These are phyloP conservation scores for Liopterus haemorrhoidalis DNA, from an alignment of 2,888 invertebrate genomes.

Conservation along the genomic window DNA sequence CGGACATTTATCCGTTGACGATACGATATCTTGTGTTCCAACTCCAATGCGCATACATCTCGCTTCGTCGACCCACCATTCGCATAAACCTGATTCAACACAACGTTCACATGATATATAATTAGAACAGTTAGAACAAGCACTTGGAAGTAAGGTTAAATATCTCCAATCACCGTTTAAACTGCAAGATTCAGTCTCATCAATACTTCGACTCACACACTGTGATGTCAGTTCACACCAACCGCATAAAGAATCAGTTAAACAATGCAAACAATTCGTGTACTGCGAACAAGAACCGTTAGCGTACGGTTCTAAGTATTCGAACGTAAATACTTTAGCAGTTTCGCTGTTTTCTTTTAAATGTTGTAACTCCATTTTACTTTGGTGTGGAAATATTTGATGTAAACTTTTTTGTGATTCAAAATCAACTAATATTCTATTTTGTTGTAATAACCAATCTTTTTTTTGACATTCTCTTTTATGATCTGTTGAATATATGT, in stretches of 20 bases:
- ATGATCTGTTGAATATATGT: slow-evolving; percentile 60
- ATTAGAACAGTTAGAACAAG: slow-evolving; percentile 84
- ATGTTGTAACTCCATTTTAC: slow-evolving; percentile 78
- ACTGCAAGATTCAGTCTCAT: slow-evolving; percentile 59
- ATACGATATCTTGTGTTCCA: slow-evolving; percentile 60
- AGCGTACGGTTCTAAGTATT: slow-evolving; percentile 82
- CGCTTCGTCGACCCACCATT: slow-evolving; percentile 90
- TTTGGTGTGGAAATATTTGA: slow-evolving; percentile 47
- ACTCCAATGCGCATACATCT: slow-evolving; percentile 76
- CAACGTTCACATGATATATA: slow-evolving; percentile 84
- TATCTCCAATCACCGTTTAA: slow-evolving; percentile 65
- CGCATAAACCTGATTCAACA: slow-evolving; percentile 68
- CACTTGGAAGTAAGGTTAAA: slow-evolving; percentile 71
- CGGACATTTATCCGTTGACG: slow-evolving; percentile 62
- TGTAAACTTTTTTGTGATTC: slow-evolving; percentile 45
- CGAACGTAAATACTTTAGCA: slow-evolving; percentile 80
- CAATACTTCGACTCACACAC: slow-evolving; percentile 62
- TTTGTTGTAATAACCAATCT: slow-evolving; percentile 50
- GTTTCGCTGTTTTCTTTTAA: slow-evolving; percentile 62
- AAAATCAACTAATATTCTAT: slow-evolving; percentile 45
- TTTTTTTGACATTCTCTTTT: slow-evolving; percentile 65
- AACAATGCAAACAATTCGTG: slow-evolving; percentile 78
- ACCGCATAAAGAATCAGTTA: slow-evolving; percentile 83
- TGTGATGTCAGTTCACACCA: slow-evolving; percentile 79
- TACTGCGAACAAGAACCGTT: slow-evolving; percentile 71